Evolutionary conservation across 37 sponge, comb jelly and placozoan genomes (phyloP), one percentile per base, ranked within the genome.

Genomic region (Spongilla lacustris): DNA sequence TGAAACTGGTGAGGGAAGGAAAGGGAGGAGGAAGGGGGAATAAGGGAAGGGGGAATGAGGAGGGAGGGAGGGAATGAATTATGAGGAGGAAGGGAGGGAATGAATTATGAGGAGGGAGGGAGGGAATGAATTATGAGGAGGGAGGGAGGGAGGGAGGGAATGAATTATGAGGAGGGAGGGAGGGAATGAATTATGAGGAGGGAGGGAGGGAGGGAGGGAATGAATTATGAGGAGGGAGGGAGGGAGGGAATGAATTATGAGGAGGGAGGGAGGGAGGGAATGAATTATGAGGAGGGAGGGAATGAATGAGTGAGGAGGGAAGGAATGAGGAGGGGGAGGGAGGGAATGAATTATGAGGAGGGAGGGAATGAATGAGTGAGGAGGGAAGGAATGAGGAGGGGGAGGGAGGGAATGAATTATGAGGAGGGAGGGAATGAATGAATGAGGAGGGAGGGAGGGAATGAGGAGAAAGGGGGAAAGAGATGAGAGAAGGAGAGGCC

Each of bases 131-230:
- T 5, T 5, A 35, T 12, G 37, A 41, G 1, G 77, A 19, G 77
- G 36, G 37, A 19, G 41, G n/a, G 70, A 69, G 70, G 70, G 27
- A 69, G 70, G 70, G 14, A 34, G 75, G 34, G 14, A 10, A 28
- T 75, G 75, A 27, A 33, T 5, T 27, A 4, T 9, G 23, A 23
- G 32, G 14, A 69, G 70, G 70, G 70, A 69, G 70, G 70, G 70
- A 69, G 70, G 70, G 10, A 69, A 9, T 2, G 70, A 69, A 9
- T n/a, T n/a, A 27, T 4, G 8, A 9, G 10, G 70, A 69, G 70
- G 27, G 70, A 69, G 70, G 70, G 70, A 69, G 10, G 10, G 70
- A 69, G n/a, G n/a, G n/a, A n/a, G n/a, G n/a, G n/a, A n/a, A n/a
- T n/a, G n/a, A n/a, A n/a, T n/a, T n/a, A 9, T 4, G 70, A 69